Conservation (phyloP, 2,113 vertebrate species). For the Zingel zingel region DNA sequence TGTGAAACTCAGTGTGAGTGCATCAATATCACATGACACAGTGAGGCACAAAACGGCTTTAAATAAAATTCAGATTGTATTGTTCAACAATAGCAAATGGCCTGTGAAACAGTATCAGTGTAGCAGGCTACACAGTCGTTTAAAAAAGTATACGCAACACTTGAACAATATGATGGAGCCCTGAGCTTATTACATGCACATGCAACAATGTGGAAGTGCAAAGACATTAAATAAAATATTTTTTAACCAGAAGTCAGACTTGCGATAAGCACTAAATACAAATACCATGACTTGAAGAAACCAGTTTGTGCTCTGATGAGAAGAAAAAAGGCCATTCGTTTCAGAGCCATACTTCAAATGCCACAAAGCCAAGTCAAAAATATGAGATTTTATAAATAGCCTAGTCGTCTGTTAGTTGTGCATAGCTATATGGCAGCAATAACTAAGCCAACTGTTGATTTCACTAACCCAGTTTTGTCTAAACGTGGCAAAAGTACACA, state of each 20-base stretch:
- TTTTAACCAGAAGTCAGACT: background rate
- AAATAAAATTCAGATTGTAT: background rate
- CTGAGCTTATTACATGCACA: background rate
- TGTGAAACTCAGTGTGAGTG: background rate
- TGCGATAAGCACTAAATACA: constrained; percentile 8
- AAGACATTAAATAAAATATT: background rate
- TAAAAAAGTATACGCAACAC: background rate
- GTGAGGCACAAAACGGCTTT: background rate
- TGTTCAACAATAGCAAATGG: constrained; percentile 11
- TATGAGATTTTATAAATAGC: background rate
- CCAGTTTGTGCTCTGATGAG: constrained; percentile 4
- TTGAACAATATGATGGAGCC: background rate
- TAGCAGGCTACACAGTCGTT: background rate
- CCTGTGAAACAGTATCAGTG: background rate
- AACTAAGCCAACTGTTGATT: background rate
- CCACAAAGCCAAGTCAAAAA: background rate
- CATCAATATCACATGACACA: constrained; percentile 18
- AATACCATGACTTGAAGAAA: background rate
- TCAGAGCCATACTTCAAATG: background rate
- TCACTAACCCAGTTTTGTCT: constrained; percentile 6
- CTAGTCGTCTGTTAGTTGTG: background rate
- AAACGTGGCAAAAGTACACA: too few relatives aligned
- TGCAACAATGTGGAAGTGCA: constrained; percentile 18
- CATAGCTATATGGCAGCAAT: background rate
- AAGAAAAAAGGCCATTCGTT: background rate